phyloP scores from a whole-genome alignment of 1,140 invertebrate species.

The Hesperophylax magnus region DNA sequence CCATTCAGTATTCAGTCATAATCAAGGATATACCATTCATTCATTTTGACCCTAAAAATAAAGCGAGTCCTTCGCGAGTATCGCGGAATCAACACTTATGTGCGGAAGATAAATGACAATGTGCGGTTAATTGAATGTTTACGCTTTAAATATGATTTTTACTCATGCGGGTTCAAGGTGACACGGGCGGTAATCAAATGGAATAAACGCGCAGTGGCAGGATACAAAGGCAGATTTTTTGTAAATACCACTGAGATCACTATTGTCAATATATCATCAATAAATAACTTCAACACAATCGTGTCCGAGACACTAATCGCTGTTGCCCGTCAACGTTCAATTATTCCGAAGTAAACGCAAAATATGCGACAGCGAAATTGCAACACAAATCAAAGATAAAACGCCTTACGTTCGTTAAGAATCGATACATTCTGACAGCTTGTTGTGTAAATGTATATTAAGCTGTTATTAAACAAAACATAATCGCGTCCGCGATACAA shows the following conservation, averaged over 20 bases:
- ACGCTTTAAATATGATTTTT: not conserved
- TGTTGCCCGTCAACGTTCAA: not conserved
- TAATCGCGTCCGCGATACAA: too few relatives aligned
- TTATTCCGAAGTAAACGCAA: not conserved
- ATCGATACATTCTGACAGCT: not conserved
- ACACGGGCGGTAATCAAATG: not conserved
- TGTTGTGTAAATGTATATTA: constrained; percentile 12
- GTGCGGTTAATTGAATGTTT: constrained; percentile 6
- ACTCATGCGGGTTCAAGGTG: not conserved
- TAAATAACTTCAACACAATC: constrained; percentile 15
- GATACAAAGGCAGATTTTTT: not conserved
- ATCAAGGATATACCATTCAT: too few relatives aligned
- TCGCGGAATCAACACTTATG: too few relatives aligned
- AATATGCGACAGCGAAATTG: constrained; percentile 23
- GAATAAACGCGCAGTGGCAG: not conserved
- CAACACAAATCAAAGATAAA: constrained; percentile 30
- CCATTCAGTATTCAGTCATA: too few relatives aligned
- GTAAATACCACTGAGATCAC: not conserved
- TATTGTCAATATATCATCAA: constrained; percentile 6
- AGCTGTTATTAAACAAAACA: constrained; percentile 22
- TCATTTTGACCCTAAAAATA: too few relatives aligned
- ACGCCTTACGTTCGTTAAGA: constrained; percentile 11
- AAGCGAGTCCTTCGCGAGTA: too few relatives aligned
- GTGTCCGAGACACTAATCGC: constrained; percentile 22
- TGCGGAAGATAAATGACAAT: not conserved